phyloP scores from a whole-genome alignment of 2,113 vertebrate genomes.

The Piliocolobus tephrosceles region DNA sequence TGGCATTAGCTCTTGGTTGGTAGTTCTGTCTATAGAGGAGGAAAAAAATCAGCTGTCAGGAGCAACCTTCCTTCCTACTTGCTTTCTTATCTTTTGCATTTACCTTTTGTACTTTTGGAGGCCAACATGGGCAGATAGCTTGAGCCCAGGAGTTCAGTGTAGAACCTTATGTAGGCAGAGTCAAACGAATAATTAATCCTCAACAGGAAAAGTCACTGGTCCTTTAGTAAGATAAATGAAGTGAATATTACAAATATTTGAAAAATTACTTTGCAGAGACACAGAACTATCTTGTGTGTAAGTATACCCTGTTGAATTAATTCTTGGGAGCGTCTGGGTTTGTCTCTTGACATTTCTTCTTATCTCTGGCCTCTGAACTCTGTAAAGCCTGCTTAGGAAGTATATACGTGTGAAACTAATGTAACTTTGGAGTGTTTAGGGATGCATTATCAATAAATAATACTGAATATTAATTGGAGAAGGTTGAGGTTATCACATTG shows the following conservation, averaged over 20 bases:
- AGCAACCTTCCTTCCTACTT: not conserved
- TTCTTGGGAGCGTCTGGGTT: not conserved
- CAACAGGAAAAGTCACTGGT: not conserved
- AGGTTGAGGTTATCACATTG: not conserved
- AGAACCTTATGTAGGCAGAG: not conserved
- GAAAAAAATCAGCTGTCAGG: not conserved
- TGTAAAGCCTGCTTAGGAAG: not conserved
- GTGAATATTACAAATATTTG: not conserved
- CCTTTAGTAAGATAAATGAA: not conserved
- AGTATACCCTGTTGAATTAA: not conserved
- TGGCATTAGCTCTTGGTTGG: not conserved
- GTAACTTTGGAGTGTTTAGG: not conserved
- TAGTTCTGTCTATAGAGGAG: not conserved
- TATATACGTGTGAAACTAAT: not conserved
- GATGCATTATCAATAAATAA: not conserved
- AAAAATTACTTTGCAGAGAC: not conserved
- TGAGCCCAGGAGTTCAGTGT: too few relatives aligned
- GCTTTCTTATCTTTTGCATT: not conserved
- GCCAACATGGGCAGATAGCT: too few relatives aligned
- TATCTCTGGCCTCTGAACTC: not conserved
- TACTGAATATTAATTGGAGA: not conserved
- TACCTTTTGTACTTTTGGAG: not conserved
- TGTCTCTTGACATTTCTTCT: constrained; percentile 11
- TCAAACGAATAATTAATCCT: not conserved
- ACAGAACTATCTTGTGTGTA: not conserved